These are phyloP conservation scores for Zaprionus africanus DNA, from an alignment of 1,140 invertebrate genomes.

Conservation along the genomic window DNA sequence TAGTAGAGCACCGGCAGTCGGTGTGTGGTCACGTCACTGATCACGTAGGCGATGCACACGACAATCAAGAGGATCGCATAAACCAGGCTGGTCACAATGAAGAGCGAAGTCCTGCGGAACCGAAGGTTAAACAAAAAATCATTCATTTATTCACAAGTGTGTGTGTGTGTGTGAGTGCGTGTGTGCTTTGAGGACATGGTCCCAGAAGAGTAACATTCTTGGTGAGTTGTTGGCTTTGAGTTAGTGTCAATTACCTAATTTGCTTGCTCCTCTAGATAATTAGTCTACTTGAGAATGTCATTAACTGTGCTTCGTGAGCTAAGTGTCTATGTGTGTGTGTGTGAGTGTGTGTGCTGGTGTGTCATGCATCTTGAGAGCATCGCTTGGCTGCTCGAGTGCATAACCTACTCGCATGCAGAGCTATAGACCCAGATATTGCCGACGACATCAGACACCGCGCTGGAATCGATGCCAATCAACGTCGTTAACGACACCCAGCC, in stretches of 20 bases:
- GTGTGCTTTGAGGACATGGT: slow-evolving; percentile 1
- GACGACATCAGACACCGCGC: slow-evolving; percentile 7
- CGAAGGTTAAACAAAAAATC: neutral
- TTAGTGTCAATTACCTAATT: slow-evolving; percentile 39
- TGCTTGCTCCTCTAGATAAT: slow-evolving; percentile 10
- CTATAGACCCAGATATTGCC: slow-evolving; percentile 23
- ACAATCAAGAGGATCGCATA: slow-evolving; percentile 96
- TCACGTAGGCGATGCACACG: slow-evolving; percentile 95
- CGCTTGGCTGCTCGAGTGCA: slow-evolving; percentile 50
- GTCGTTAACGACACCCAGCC: neutral
- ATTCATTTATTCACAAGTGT: neutral
- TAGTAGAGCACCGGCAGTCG: slow-evolving; percentile 95
- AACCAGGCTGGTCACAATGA: slow-evolving; percentile 97
- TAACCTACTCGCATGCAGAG: slow-evolving; percentile 44
- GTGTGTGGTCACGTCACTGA: slow-evolving; percentile 96
- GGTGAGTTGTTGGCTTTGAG: slow-evolving; percentile 11
- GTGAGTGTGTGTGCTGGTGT: slow-evolving; percentile 17
- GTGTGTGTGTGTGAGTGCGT: slow-evolving; percentile 14
- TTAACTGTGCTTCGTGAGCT: slow-evolving; percentile 27
- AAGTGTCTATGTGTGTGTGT: slow-evolving; percentile 15
- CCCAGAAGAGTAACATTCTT: slow-evolving; percentile 8
- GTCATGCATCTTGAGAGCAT: slow-evolving; percentile 54
- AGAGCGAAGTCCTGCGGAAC: slow-evolving; percentile 92
- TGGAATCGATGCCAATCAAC: slow-evolving; percentile 42
- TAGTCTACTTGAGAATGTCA: slow-evolving; percentile 20